phyloP scores from a whole-genome alignment of 2,888 invertebrate species.

The Hypolimnas misippus region DNA sequence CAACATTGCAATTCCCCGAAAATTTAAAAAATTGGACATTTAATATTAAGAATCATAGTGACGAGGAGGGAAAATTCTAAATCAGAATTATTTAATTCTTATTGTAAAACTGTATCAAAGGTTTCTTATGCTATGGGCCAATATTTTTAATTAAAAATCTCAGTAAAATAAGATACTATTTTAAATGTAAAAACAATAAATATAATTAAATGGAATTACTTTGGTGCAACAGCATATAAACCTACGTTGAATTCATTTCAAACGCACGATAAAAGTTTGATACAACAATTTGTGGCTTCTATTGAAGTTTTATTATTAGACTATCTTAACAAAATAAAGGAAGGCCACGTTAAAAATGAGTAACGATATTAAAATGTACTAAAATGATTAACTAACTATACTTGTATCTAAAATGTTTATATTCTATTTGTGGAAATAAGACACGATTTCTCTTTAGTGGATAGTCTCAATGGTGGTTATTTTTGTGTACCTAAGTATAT shows the following conservation, averaged over 20 bases:
- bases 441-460: conserved; percentile 4
- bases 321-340: conserved; percentile 17
- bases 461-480: conserved; percentile 14
- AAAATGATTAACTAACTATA: conserved; percentile 11
- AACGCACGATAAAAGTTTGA: conserved; percentile 12
- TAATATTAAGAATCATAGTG: not conserved
- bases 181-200: conserved; percentile 26
- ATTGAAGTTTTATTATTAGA: conserved; percentile 21
- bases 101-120: not conserved
- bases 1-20: conserved; percentile 31
- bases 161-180: not conserved
- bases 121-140: conserved; percentile 10
- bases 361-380: conserved; percentile 20
- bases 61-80: not conserved
- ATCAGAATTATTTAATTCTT: not conserved
- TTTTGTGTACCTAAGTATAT: conserved; percentile 13
- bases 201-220: conserved; percentile 17
- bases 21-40: conserved; percentile 20
- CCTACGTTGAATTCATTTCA: conserved; percentile 15
- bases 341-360: conserved; percentile 36
- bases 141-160: conserved; percentile 7
- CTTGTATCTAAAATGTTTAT: not conserved
- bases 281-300: conserved; percentile 22
- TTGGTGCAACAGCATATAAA: conserved; percentile 33
- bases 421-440: not conserved